Evolutionary conservation across 2,888 invertebrate species (phyloP), one percentile per base, ranked within the genome.

Genomic region (Papilio elwesi): DNA sequence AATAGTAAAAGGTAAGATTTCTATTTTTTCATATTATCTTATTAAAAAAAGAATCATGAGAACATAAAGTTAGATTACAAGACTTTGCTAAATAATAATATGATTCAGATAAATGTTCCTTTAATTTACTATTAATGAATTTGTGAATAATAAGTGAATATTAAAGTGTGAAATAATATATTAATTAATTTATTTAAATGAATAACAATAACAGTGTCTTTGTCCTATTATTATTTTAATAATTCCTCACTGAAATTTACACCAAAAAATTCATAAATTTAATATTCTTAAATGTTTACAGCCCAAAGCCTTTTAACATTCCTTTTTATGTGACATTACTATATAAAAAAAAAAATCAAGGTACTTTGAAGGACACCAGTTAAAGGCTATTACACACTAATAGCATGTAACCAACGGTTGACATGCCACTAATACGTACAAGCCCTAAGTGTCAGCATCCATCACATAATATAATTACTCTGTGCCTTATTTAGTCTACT

Each of bases 401-500:
- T 7, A 13, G 36, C 26, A 36, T 11, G 5, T 36, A 9, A n/a
- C 12, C 9, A 10, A 36, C 15, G 10, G 10, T 10, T 15, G 15
- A 59, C 13, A n/a, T 11, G 10, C n/a, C 59, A 10, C 10, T 15
- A 43, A 15, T 43, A 12, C 15, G 11, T 43, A 43, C 59, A 15
- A 15, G 43, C 59, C 43, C 59, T 51, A 59, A 55, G 68, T 64
- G 16, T 48, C 52, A 63, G 53, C 52, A 69, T 69, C 69, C 73
- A 73, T 73, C 59, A 69, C 47, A 65, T 15, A 59, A 75, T 74
- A 72, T 77, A 76, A 78, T 82, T 82, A 83, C 77, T 83, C 79
- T 81, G 89, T 88, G 88, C 88, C 88, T 88, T 87, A 87, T 77
- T 81, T 79, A 83, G 84, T 86, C 85, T 83, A 85, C 81, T 74